Base-by-base conservation (phyloP, 2,113 vertebrate species). In the Hippopotamus amphibius region DNA sequence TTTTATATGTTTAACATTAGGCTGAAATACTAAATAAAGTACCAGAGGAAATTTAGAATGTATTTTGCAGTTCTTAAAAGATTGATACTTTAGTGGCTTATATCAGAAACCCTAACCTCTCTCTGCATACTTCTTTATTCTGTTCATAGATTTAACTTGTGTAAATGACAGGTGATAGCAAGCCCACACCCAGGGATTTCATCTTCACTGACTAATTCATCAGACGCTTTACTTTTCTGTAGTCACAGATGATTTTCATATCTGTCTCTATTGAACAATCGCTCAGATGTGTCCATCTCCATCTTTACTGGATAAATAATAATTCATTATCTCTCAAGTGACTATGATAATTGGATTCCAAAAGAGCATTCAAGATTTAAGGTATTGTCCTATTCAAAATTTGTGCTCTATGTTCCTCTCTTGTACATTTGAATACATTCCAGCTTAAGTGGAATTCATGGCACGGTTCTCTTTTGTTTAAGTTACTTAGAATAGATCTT, bases 231-330 rank as follows among this genome's bases (percentile, higher is more conserved):
- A 50, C 90, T 53, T 92, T 92, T 82, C 71, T 61, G 0, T 66
- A 82, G 48, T 95, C 90, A 79, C 97, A 85, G 71, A 88, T 96
- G 95, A 76, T 74, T 96, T 93, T 82, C 68, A 61, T 93, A 48
- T 92, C 83, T 76, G 61, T 89, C 80, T 93, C 68, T 92, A 1
- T 72, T 53, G 76, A 83, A 61, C 68, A 82, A 0, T 88, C n/a
- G 69, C 55, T 96, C 93, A 87, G 11, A 86, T 83, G 76, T 92
- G 69, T 68, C 88, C 76, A 46, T 95, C 88, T 94, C 84, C 30
- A 0, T 77, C 68, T 65, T 91, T 81, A 53, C 19, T 79, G 61
- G 84, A 63, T 85, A 90, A 95, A 90, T 79, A 88, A 82, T 80
- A 90, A 91, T 93, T 96, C 46, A 82, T 48, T 68, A 11, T 72